phyloP scores from a whole-genome alignment of 2,888 invertebrate genomes.

The Ephialtes manifestator region DNA sequence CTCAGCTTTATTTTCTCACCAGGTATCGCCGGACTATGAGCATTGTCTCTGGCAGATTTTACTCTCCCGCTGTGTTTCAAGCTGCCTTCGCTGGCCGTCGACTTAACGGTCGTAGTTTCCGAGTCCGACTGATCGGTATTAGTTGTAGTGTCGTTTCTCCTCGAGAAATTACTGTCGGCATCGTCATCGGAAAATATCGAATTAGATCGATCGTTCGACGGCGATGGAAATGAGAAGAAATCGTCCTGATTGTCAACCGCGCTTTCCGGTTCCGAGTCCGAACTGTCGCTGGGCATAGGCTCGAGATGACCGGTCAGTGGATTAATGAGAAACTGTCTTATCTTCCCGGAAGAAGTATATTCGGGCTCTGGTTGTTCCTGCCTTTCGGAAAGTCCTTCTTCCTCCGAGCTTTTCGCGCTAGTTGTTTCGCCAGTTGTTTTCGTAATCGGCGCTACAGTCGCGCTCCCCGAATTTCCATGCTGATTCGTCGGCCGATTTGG shows the following conservation, averaged over 20 bases:
- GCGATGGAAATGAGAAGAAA: slow-evolving; percentile 86
- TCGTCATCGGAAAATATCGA: slow-evolving; percentile 89
- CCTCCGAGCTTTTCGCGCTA: slow-evolving; percentile 37
- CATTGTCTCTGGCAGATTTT: slow-evolving; percentile 82
- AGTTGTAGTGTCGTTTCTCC: slow-evolving; percentile 86
- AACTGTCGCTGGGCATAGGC: slow-evolving; percentile 91
- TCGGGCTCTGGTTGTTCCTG: slow-evolving; percentile 86
- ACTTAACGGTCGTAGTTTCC: slow-evolving; percentile 87
- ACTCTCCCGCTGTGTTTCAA: slow-evolving; percentile 85
- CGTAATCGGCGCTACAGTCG: background rate
- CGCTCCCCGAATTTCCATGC: background rate
- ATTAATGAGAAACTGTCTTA: slow-evolving; percentile 94
- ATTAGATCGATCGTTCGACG: slow-evolving; percentile 86
- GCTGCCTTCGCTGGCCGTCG: slow-evolving; percentile 88
- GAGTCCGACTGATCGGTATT: slow-evolving; percentile 88
- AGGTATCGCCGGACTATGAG: slow-evolving; percentile 85
- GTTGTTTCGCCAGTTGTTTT: background rate
- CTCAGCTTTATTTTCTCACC: slow-evolving; percentile 93
- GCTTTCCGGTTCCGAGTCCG: slow-evolving; percentile 87
- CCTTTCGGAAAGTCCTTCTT: slow-evolving; percentile 25
- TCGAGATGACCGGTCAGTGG: slow-evolving; percentile 95
- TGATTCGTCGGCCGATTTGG: slow-evolving; percentile 42
- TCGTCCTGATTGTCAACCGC: slow-evolving; percentile 85
- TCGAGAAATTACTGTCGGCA: slow-evolving; percentile 88
- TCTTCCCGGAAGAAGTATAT: slow-evolving; percentile 89